Base-by-base conservation (phyloP, 2,888 invertebrate genomes). In the Lasioglossum zephyrum region DNA sequence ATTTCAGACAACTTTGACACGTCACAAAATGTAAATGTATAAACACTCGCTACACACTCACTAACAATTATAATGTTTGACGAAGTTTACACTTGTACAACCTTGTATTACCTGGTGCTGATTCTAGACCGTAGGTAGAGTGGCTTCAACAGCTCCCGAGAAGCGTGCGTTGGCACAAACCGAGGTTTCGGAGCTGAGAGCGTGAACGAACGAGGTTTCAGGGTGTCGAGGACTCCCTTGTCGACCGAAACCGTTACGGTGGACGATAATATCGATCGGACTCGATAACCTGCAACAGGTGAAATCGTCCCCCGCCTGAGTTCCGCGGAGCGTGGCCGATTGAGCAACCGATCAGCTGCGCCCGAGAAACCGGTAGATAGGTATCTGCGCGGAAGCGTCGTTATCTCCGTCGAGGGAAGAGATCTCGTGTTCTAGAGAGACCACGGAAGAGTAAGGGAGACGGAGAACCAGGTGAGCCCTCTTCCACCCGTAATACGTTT, bases 401-500 rank as follows among this genome's bases (percentile, higher is more conserved):
- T 85, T 90, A 90, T 90, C 88, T 83, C 39, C 72, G 79, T 77
- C 78, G 74, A 70, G 80, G 84, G 86, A 84, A 86, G 82, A 80
- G 82, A 86, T 76, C 79, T 82, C 75, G 74, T 66, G 22, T 8
- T 31, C 26, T 16, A 1, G 26, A 60, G 60, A 60, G 60, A 60
- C 60, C 5, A 26, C 60, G 60, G n/a, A 26, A 31, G 63, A 63
- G 63, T 0, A 6, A 63, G 63, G 6, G 63, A 31, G 63, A 66
- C 63, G 77, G 72, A 81, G 82, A 82, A 90, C 79, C 83, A 80
- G 85, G 84, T 75, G 89, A 90, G 77, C 80, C 84, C 36, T 66
- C 36, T 80, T 85, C 85, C 88, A 86, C 78, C 85, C 87, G 90
- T 93, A 93, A 93, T 93, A 92, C 92, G 94, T 93, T 93, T 93